phyloP scores from a whole-genome alignment of 37 sponge, comb jelly and placozoan genomes.

The Crambe crambe region DNA sequence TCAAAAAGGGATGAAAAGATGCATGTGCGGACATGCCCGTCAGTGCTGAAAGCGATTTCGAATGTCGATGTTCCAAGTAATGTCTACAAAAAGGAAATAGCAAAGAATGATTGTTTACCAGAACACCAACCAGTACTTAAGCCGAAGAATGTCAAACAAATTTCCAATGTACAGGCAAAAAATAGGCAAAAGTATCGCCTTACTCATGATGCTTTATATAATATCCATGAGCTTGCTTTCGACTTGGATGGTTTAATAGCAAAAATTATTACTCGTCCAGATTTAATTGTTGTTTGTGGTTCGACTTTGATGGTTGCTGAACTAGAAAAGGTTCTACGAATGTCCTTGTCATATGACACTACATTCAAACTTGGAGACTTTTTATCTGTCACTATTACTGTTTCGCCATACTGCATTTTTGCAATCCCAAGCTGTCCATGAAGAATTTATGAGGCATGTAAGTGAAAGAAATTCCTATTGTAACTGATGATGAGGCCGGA shows the following conservation, averaged over 20 bases:
- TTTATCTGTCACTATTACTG: slow-evolving; percentile 42
- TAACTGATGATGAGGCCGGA: no score
- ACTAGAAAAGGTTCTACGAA: no score
- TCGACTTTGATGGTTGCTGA: slow-evolving; percentile 14
- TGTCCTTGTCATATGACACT: slow-evolving; percentile 63
- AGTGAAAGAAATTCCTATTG: no score
- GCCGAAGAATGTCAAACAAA: slow-evolving; percentile 2
- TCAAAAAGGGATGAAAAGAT: no score
- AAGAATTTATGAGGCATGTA: no score
- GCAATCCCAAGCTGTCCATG: no score
- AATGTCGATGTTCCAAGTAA: no score
- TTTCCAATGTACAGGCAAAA: background rate
- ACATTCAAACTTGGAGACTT: slow-evolving; percentile 59
- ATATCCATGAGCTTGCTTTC: slow-evolving; percentile 47
- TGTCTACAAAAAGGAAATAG: no score
- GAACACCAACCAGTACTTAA: slow-evolving; percentile 2
- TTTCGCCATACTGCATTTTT: slow-evolving; percentile 60
- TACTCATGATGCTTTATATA: no score
- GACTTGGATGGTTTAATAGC: slow-evolving; percentile 47
- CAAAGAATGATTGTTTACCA: background rate
- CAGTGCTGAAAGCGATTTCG: no score
- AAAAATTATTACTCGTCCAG: slow-evolving; percentile 47
- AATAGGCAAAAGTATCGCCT: slow-evolving; percentile 9
- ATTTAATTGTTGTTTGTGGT: slow-evolving; percentile 49
- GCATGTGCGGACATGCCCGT: no score